Evolutionary conservation across 2,888 invertebrate genomes (phyloP).

Genomic region (Elmis aenea): DNA sequence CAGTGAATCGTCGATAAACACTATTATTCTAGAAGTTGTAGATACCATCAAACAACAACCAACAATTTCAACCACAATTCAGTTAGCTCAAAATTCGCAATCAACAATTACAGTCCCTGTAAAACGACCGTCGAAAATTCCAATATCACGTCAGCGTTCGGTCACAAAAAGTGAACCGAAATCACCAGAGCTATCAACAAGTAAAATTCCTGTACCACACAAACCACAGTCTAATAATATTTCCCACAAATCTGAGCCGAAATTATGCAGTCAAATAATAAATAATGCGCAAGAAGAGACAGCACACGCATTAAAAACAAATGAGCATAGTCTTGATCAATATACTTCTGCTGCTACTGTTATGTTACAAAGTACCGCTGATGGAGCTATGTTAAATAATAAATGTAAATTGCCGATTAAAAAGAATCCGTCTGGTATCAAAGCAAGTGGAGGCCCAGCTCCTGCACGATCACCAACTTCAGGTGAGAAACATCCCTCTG

Average conservation of each 20-base stretch:
- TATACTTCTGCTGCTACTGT: neutral
- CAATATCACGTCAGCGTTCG: slow-evolving; percentile 38
- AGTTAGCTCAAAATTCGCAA: slow-evolving; percentile 37
- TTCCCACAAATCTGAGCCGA: neutral
- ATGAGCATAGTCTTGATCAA: no score
- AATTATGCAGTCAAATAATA: no score
- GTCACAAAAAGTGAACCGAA: slow-evolving; percentile 32
- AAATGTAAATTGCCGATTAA: neutral
- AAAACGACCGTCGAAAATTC: slow-evolving; percentile 40
- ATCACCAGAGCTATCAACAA: slow-evolving; percentile 26
- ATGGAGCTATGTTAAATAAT: neutral
- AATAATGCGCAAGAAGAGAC: neutral
- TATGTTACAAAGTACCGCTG: neutral
- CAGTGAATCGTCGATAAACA: no score
- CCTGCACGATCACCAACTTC: neutral
- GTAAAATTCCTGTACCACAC: slow-evolving; percentile 38
- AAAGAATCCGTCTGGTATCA: slow-evolving; percentile 1
- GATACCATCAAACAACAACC: slow-evolving; percentile 11
- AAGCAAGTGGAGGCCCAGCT: slow-evolving; percentile 11
- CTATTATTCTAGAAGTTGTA: slow-evolving; percentile 1
- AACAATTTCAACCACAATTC: slow-evolving; percentile 36
- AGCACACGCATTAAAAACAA: neutral
- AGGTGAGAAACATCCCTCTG: slow-evolving; percentile 4
- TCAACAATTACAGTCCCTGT: slow-evolving; percentile 28
- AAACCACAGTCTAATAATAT: slow-evolving; percentile 5